Base-by-base conservation (phyloP, 2,888 invertebrate species). In the Phengaris arion region DNA sequence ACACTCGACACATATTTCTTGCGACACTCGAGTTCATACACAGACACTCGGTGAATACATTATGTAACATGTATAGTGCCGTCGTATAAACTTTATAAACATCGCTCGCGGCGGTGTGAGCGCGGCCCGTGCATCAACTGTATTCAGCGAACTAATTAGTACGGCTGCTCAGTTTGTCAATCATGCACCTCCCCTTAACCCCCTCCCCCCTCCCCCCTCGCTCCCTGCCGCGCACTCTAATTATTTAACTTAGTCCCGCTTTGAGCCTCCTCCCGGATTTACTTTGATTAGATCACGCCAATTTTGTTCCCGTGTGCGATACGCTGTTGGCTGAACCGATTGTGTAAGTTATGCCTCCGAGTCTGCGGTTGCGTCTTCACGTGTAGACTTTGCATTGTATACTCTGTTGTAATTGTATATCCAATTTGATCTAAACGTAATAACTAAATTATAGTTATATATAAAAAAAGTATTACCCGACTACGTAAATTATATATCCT, bases 101-200 rank as follows among this genome's bases (percentile, higher is more conserved):
- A 6, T 35, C 22, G 35, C 22, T 46, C 57, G 46, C 51, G 48
- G 48, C 80, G 83, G 86, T 89, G 85, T 86, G 77, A 83, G 6
- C 9, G 75, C 22, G 2, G 51, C 75, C 74, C 78, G 76, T 78
- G 82, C 84, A 83, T 84, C 82, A 83, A 87, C 87, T 86, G 84
- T 86, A 89, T 86, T 85, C 88, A 84, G 85, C 82, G 87, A 90
- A 87, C 87, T 90, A 90, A 90, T 90, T 89, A 89, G 86, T 83
- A 81, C 85, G 83, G 83, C 83, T 87, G 87, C 87, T 87, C 86
- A 84, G 88, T 88, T 87, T 88, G 89, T 89, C 90, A 89, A 88
- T 89, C 87, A 89, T 87, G 87, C 87, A 84, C 80, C 83, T 80
- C 78, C 35, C 35, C 35, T 55, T 35, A 22, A 1, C 35, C 22